These are phyloP conservation scores for Bombus picipes DNA, from an alignment of 1,140 invertebrate genomes.

Conservation along the genomic window DNA sequence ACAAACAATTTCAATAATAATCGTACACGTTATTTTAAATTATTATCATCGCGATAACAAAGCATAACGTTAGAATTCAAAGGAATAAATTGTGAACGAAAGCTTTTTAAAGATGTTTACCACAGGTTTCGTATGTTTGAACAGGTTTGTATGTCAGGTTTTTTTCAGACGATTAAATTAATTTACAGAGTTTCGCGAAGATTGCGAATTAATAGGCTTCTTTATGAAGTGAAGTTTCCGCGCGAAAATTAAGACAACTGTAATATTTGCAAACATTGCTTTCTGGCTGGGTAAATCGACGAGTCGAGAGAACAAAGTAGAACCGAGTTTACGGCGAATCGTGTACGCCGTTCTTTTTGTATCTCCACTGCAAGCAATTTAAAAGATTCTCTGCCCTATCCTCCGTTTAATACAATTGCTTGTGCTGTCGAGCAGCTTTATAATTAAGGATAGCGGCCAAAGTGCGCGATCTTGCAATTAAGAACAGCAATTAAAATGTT, in stretches of 20 bases:
- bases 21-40: too few species aligned
- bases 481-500: slow-evolving; percentile 5
- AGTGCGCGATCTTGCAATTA: slow-evolving; percentile 19
- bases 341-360: not conserved
- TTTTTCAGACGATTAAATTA: too few species aligned
- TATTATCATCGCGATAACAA: too few species aligned
- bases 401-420: not conserved
- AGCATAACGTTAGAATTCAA: too few species aligned
- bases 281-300: not conserved
- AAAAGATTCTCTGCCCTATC: not conserved
- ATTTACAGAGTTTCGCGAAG: not conserved
- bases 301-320: not conserved
- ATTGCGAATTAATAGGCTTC: not conserved
- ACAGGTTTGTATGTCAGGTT: too few species aligned
- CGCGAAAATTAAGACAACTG: not conserved
- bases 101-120: too few species aligned
- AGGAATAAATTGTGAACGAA: too few species aligned
- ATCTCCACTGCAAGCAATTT: slow-evolving; percentile 1
- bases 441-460: not conserved
- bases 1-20: not conserved
- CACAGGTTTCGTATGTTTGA: too few species aligned
- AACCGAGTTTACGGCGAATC: not conserved
- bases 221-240: not conserved
- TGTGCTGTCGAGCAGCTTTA: slow-evolving; percentile 12
- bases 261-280: slow-evolving; percentile 2